Base-by-base conservation (phyloP, 2,888 invertebrate genomes). In the Andrena marginata region DNA sequence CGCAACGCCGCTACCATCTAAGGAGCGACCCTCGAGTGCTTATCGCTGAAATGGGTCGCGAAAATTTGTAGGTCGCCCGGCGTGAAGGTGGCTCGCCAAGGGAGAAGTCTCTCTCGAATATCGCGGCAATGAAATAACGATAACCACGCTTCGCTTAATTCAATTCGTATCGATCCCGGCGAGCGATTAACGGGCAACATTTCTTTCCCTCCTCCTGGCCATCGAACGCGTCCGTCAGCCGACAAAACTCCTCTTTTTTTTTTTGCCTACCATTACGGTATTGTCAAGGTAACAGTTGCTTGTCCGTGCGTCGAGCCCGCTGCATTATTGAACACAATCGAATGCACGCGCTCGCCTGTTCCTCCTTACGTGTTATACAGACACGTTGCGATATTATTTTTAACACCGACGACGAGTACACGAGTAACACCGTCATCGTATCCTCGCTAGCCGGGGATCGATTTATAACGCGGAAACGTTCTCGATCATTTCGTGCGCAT, bases 51-150 rank as follows among this genome's bases (percentile, higher is more conserved):
- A 80, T 84, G 75, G 88, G 88, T 88, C 85, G 79, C 67, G 85
- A 71, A 85, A 85, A 89, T 85, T 88, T 85, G 73, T 89, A 85
- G 89, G 87, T 86, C 88, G 42, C 60, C 48, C 63, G 59, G 42
- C 48, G 69, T 20, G 60, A 68, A 31, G 20, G 35, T 23, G 20
- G 48, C 68, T 16, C 64, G 49, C 7, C 64, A 51, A 67, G 69
- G 26, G 26, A 73, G 72, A 42, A 64, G 8, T 20, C 33, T 20
- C 49, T 75, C 59, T 60, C 20, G 29, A 29, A 54, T 62, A 54
- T 35, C n/a, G 2, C 16, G 48, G 13, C 51, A 42, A 26, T n/a
- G 23, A 16, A 60, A 48, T 35, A 51, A 31, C 16, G 7, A 51
- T 20, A 3, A 0, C 2, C n/a, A 8, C n/a, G 20, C 8, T 51